Conservation (phyloP, 92 coral and sea anemone species). For the Umimayanthus kanabou region DNA sequence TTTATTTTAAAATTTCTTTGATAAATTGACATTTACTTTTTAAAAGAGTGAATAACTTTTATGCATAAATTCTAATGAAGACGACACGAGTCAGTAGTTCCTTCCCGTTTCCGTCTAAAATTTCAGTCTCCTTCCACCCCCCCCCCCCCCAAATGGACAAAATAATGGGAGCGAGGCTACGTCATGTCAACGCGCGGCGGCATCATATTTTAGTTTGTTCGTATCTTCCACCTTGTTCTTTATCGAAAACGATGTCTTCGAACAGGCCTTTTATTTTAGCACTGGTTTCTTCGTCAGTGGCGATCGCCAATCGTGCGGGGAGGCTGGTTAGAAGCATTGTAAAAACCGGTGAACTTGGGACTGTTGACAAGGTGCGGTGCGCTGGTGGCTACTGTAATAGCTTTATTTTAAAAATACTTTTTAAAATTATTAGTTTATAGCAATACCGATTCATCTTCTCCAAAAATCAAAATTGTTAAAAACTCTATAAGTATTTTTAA, state of each 20-base stretch:
- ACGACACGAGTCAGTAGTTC: not conserved
- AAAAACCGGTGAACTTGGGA: slow-evolving; percentile 89
- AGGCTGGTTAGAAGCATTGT: slow-evolving; percentile 79
- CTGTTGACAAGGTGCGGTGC: slow-evolving; percentile 84
- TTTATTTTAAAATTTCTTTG: not conserved
- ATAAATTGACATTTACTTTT: too few species aligned
- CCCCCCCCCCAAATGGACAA: not conserved
- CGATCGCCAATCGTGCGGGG: slow-evolving; percentile 96
- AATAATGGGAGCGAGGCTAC: not conserved
- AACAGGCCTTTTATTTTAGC: slow-evolving; percentile 67
- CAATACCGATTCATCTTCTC: too few species aligned
- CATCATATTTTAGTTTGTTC: too few species aligned
- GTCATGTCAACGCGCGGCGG: too few species aligned
- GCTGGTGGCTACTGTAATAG: too few species aligned
- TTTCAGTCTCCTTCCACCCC: not conserved
- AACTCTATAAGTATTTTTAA: too few species aligned
- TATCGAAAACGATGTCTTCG: slow-evolving; percentile 56
- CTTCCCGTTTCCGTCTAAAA: not conserved
- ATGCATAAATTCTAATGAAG: not conserved
- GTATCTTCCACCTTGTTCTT: too few species aligned
- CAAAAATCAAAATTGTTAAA: too few species aligned
- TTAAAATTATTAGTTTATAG: too few species aligned
- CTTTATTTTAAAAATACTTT: too few species aligned
- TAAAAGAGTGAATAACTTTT: not conserved
- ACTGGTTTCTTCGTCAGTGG: slow-evolving; percentile 88